These are phyloP conservation scores for Papilio glaucus DNA, from an alignment of 1,140 invertebrate species.

Conservation along the genomic window DNA sequence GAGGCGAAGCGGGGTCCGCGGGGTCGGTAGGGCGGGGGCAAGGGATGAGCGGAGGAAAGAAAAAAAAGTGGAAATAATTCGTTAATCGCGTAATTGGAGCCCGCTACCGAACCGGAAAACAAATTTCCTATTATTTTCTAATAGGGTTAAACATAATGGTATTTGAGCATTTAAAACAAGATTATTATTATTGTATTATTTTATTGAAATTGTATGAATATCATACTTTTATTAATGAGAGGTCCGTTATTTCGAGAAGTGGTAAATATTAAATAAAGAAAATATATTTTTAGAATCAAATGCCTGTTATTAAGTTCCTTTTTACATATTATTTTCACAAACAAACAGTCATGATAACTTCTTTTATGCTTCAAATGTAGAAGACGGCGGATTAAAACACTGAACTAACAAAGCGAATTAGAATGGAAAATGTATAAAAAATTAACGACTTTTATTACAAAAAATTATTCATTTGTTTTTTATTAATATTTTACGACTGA, in stretches of 20 bases:
- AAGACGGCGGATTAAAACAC: no score
- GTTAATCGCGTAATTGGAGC: constrained; percentile 81
- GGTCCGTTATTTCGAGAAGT: constrained; percentile 10
- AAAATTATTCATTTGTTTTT: constrained; percentile 12
- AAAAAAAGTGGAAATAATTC: constrained; percentile 83
- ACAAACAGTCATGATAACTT: no score
- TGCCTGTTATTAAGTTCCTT: no score
- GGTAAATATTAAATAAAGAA: no score
- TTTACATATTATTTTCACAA: no score
- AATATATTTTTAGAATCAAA: no score
- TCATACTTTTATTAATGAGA: no score
- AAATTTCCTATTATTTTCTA: constrained; percentile 73
- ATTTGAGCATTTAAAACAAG: neutral
- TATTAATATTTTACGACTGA: constrained; percentile 17
- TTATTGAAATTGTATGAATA: neutral
- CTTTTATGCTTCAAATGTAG: no score
- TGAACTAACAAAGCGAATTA: no score
- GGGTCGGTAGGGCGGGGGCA: neutral
- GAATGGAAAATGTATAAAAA: constrained; percentile 34
- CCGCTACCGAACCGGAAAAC: constrained; percentile 83
- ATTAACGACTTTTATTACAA: constrained; percentile 34
- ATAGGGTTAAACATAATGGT: constrained; percentile 52
- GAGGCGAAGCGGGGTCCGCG: neutral
- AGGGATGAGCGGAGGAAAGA: constrained; percentile 38
- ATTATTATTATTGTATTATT: neutral